Evolutionary conservation across 2,888 invertebrate species (phyloP).

Genomic region (Mesochorus sp.): DNA sequence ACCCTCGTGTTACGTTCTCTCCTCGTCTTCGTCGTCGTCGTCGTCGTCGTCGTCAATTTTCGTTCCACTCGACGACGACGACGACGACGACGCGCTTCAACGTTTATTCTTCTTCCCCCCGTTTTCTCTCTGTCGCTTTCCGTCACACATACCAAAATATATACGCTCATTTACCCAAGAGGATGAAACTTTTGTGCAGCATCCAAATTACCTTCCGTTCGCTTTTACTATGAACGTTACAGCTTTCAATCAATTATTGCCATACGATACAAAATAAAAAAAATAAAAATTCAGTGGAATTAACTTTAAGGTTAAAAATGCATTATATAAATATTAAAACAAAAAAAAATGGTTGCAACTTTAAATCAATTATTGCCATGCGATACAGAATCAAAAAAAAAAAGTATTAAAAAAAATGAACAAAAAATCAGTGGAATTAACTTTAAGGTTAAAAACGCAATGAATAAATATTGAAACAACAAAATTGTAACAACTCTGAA

Average conservation of each 20-base stretch:
- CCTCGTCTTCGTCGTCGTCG: slow-evolving; percentile 26
- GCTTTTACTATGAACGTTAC: slow-evolving; percentile 10
- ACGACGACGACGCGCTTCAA: slow-evolving; percentile 34
- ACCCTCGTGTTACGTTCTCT: slow-evolving; percentile 73
- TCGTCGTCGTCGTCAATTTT: slow-evolving; percentile 52
- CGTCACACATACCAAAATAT: slow-evolving; percentile 17
- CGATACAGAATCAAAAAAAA: too few relatives aligned
- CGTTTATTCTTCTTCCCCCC: slow-evolving; percentile 48
- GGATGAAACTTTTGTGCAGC: slow-evolving; percentile 20
- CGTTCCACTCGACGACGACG: slow-evolving; percentile 40
- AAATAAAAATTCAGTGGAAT: neutral
- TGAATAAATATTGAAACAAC: too few relatives aligned
- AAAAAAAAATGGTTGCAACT: too few relatives aligned
- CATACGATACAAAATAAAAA: too few relatives aligned
- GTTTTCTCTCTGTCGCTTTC: neutral
- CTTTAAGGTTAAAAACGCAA: too few relatives aligned
- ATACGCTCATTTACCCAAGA: slow-evolving; percentile 32
- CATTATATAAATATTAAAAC: too few relatives aligned
- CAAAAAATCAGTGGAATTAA: too few relatives aligned
- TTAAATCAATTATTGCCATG: too few relatives aligned
- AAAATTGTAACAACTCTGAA: neutral
- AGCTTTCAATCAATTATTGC: neutral
- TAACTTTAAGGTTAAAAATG: too few relatives aligned
- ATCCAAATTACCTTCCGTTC: slow-evolving; percentile 18
- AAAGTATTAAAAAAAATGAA: too few relatives aligned